phyloP scores from a whole-genome alignment of 2,797 vertebrate species.

The Triplophysa bombifrons region DNA sequence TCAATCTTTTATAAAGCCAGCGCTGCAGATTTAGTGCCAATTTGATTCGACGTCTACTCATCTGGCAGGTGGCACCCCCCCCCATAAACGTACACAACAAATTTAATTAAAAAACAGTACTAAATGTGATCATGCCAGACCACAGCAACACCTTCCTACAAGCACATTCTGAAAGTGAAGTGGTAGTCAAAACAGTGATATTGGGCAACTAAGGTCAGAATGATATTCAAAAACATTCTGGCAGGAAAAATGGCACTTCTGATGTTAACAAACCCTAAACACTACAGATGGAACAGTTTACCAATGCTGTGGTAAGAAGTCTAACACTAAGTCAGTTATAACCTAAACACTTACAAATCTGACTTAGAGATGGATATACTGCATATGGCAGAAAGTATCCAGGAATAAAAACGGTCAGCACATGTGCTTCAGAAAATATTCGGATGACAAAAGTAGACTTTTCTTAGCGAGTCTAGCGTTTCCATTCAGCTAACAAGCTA shows the following conservation, averaged over 20 bases:
- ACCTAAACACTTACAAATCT: too few relatives aligned
- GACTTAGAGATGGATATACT: too few relatives aligned
- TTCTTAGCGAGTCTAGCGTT: too few relatives aligned
- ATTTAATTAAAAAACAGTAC: slow-evolving; percentile 29
- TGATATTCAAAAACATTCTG: neutral
- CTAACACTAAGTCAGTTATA: too few relatives aligned
- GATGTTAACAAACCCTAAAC: neutral
- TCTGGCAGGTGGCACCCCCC: slow-evolving; percentile 23
- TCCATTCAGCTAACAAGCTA: neutral
- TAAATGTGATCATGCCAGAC: slow-evolving; percentile 2
- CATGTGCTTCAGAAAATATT: too few relatives aligned
- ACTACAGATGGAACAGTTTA: neutral
- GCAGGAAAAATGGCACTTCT: neutral
- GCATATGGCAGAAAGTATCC: too few relatives aligned
- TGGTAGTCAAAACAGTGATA: neutral
- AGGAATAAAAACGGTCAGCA: too few relatives aligned
- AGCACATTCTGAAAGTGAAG: neutral
- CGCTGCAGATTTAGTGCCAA: slow-evolving; percentile 46
- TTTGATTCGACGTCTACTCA: slow-evolving; percentile 39
- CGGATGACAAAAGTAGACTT: too few relatives aligned
- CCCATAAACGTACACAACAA: slow-evolving; percentile 39
- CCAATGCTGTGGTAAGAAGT: too few relatives aligned
- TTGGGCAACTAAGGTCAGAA: neutral
- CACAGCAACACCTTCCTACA: slow-evolving; percentile 6
- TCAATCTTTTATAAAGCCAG: slow-evolving; percentile 44